Evolutionary conservation across 1,140 invertebrate species (phyloP), one percentile per base, ranked within the genome.

Genomic region (Pissodes strobi): DNA sequence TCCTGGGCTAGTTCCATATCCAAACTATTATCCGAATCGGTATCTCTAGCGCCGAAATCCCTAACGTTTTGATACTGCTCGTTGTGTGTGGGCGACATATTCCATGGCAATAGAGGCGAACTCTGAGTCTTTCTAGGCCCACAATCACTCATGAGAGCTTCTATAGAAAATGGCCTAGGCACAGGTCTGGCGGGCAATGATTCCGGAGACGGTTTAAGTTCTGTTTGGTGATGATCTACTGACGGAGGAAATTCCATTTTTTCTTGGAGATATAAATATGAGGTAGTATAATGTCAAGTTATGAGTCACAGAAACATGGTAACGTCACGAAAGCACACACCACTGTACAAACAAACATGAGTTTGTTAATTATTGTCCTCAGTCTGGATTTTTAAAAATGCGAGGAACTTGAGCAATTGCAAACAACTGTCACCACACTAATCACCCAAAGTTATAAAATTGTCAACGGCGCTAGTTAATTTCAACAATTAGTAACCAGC

Each of bases 151-250:
- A 78, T 78, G 9, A 78, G 51, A 12, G 76, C 76, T 53, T 78
- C 76, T 12, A 78, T 78, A 2, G 75, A 77, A 67, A 78, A 78
- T 10, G 76, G 76, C 64, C 74, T 73, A 19, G 76, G 76, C 60
- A 78, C 75, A 10, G 73, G 70, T 71, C 74, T 78, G 19, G 63
- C 13, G 0, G 48, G 55, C 21, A 59, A 15, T 1, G 51, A 15
- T 45, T 76, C 43, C 22, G 51, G 27, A 17, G 66, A 51, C 18
- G 27, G 37, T 25, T 59, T 63, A 12, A 66, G 37, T n/a, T 66
- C 64, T 10, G 52, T 64, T 59, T 64, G 53, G n/a, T 56, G 65
- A 15, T 62, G 46, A 51, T 51, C 8, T 17, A 27, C 55, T 3
- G 21, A 27, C 9, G 23, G 13, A 34, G 21, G 18, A 48, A 39